Evolutionary conservation across 2,797 vertebrate genomes (phyloP), one percentile per base, ranked within the genome.

Genomic region (Ispidina lecontei): DNA sequence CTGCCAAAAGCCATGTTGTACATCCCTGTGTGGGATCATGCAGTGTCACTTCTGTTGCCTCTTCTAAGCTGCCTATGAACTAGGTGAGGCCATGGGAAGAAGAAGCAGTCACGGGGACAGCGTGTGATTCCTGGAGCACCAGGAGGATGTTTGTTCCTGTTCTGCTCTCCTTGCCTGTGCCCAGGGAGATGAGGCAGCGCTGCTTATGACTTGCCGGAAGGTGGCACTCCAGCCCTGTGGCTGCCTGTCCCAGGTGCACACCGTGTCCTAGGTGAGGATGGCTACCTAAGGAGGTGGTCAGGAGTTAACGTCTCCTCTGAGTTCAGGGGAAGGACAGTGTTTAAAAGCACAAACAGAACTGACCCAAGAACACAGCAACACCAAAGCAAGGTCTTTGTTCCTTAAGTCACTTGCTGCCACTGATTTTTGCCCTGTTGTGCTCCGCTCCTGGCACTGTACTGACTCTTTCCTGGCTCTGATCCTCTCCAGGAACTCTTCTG

Each of bases 171-270:
- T 1, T 47, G 62, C 46, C 46, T 22, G 14, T 49, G 77, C 21
- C 31, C 54, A 2, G 25, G 74, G 73, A 47, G 60, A 1, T 10
- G 69, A 37, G 63, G 43, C 65, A 37, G 71, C 3, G 41, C 84
- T 87, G 92, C 43, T 68, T 2, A 54, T 2, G 14, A 5, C 88
- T 56, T 75, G 94, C 94, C 95, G 13, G 88, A 33, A 96, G 95
- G 93, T 95, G 95, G 95, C 95, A 68, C 93, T 94, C 90, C 92
- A 79, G 84, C 71, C 71, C 64, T 3, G 7, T 14, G 10, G 46
- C 90, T 79, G 26, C 80, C 70, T 17, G 43, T 31, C 79, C 90
- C 80, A 79, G 85, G 82, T 73, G 58, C 49, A 0, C 18, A 0
- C 8, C 2, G 2, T 6, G 35, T 31, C 2, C 0, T 3, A 25